phyloP scores from a whole-genome alignment of 2,888 invertebrate species.

The Phengaris alcon region DNA sequence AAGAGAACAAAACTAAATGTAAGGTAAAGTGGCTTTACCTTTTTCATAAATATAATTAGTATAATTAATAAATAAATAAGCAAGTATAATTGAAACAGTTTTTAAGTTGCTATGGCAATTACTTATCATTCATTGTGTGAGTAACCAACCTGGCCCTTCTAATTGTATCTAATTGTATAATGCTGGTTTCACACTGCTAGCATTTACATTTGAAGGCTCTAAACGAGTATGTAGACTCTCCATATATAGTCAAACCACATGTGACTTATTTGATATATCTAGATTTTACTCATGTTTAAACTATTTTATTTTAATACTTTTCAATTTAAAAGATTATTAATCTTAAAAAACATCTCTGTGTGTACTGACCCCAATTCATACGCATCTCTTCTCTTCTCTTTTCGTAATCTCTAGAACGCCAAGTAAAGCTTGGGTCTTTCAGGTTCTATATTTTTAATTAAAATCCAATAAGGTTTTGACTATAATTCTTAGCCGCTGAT shows the following conservation, averaged over 20 bases:
- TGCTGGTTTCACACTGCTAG: constrained; percentile 4
- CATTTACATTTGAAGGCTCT: not conserved
- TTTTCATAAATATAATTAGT: too few species aligned
- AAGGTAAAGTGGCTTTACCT: too few species aligned
- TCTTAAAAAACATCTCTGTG: too few species aligned
- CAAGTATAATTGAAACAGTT: not conserved
- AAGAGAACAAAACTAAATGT: too few species aligned
- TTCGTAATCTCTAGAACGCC: too few species aligned
- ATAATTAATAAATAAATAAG: too few species aligned
- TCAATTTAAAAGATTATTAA: too few species aligned
- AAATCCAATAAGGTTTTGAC: not conserved
- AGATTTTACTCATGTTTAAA: not conserved
- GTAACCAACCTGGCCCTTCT: constrained; percentile 28
- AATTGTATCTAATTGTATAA: constrained; percentile 29
- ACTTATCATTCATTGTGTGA: constrained; percentile 8
- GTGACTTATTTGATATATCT: not conserved
- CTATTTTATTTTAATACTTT: too few species aligned
- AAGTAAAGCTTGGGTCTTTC: not conserved
- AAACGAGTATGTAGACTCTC: not conserved
- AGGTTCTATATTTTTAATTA: not conserved
- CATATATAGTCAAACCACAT: constrained; percentile 9
- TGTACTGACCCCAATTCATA: too few species aligned
- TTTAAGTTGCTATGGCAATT: constrained; percentile 29
- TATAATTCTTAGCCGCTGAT: not conserved
- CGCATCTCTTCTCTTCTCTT: too few species aligned